These are phyloP conservation scores for Hypotaenidia philippensis DNA, from an alignment of 2,797 vertebrate genomes.

Conservation along the genomic window DNA sequence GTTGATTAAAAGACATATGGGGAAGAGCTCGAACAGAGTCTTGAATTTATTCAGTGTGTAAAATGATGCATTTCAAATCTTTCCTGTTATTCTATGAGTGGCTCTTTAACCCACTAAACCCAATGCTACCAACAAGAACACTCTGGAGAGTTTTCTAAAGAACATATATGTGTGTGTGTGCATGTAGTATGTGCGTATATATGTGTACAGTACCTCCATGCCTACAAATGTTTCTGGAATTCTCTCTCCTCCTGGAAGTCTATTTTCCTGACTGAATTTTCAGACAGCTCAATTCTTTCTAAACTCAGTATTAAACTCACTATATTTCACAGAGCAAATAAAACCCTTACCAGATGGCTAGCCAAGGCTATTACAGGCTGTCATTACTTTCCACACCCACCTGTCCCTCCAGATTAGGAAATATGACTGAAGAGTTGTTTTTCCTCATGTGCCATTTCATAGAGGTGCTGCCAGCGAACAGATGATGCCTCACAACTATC, in stretches of 20 bases:
- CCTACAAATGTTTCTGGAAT: background rate
- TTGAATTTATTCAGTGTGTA: background rate
- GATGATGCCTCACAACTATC: slow-evolving; percentile 21
- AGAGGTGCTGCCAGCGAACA: background rate
- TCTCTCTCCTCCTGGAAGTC: background rate
- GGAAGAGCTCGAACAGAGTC: no score
- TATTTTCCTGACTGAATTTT: background rate
- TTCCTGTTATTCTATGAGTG: background rate
- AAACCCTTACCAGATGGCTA: slow-evolving; percentile 44
- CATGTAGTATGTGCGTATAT: rapidly evolving
- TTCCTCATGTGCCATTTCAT: background rate
- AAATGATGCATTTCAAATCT: background rate
- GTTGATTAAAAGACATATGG: background rate
- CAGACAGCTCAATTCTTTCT: background rate
- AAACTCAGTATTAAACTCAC: background rate
- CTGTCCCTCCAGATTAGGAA: slow-evolving; percentile 47
- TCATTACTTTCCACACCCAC: slow-evolving; percentile 41
- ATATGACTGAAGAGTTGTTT: slow-evolving; percentile 8
- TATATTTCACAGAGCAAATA: background rate
- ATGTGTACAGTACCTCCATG: rapidly evolving
- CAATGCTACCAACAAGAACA: background rate
- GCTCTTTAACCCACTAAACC: background rate
- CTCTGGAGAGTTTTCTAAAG: background rate
- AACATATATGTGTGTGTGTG: rapidly evolving
- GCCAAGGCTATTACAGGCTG: slow-evolving; percentile 41